phyloP scores from a whole-genome alignment of 2,797 vertebrate genomes.

The Crocodylus rhombifer region DNA sequence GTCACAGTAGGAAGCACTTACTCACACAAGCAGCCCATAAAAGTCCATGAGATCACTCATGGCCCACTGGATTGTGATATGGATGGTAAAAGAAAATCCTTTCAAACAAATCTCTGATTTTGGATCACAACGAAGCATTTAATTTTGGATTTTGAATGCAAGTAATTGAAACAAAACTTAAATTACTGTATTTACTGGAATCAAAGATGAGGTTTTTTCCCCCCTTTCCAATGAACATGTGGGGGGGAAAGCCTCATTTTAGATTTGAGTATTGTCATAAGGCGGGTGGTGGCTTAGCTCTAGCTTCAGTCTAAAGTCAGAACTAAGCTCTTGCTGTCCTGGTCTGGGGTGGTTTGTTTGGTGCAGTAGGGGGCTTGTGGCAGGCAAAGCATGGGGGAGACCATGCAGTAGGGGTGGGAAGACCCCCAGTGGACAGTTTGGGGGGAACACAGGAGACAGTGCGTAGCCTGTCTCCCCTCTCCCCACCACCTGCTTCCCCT shows the following conservation, averaged over 20 bases:
- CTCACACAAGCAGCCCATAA: background rate
- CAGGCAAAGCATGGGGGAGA: background rate
- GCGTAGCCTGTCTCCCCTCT: too few species aligned
- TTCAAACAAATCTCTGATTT: background rate
- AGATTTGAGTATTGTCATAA: too few species aligned
- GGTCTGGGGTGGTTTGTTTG: too few species aligned
- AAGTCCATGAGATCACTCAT: background rate
- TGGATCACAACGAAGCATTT: background rate
- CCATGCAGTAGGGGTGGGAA: too few species aligned
- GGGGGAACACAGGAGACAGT: too few species aligned
- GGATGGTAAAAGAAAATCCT: background rate
- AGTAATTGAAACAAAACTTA: background rate
- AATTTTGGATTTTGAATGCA: background rate
- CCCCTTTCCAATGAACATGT: too few species aligned
- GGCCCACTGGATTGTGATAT: background rate
- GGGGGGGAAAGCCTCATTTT: too few species aligned
- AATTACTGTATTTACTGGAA: background rate
- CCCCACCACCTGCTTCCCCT: too few species aligned
- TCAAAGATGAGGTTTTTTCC: background rate
- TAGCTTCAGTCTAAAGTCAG: too few species aligned
- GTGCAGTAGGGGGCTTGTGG: too few species aligned
- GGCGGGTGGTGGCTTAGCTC: too few species aligned
- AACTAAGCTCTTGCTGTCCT: too few species aligned
- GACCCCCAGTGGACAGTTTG: background rate
- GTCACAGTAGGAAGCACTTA: background rate